Evolutionary conservation across 2,113 vertebrate species (phyloP), one percentile per base, ranked within the genome.

Genomic region (Eurystomus gularis): DNA sequence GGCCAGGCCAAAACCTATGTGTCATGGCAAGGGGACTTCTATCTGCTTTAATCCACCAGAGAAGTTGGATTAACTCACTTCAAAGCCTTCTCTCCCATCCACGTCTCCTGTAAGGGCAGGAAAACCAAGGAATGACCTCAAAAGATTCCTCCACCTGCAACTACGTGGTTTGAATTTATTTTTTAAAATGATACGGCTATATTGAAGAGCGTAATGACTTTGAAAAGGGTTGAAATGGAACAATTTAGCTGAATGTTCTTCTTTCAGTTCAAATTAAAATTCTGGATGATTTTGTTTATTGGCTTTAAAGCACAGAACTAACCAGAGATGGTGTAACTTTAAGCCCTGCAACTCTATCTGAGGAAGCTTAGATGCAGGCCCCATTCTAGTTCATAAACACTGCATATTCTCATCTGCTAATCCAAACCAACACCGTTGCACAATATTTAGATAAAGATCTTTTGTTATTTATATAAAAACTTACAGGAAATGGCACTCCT

Each of bases 401-500:
- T 64, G 75, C 68, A 31, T 62, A 69, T 44, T 85, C n/a, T 65
- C 73, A 77, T 86, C 66, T 91, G 86, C 70, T 93, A 95, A 97
- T 94, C 86, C 88, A 86, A 76, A 95, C 82, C 73, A 95, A 97
- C 75, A 87, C 37, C 7, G 48, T 97, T 92, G 96, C 82, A 94
- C 91, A 96, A 96, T 57, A 78, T 39, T 94, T 72, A 92, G 94
- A 97, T 95, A 95, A 93, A 91, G 73, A 97, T 94, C 83, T 73
- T 91, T 52, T 92, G 80, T 88, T 97, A 93, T 92, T 97, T 96
- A 95, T 14, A 37, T 77, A 73, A 89, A 94, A 95, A 99, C 99
- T 98, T 98, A 99, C 99, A 99, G 98, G 97, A 99, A 99, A 97
- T 98, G 98, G 96, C 99, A 99, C 98, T 99, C 99, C 33, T 97